Conservation (phyloP, 2,113 vertebrate genomes). For the Calidris pygmaea region DNA sequence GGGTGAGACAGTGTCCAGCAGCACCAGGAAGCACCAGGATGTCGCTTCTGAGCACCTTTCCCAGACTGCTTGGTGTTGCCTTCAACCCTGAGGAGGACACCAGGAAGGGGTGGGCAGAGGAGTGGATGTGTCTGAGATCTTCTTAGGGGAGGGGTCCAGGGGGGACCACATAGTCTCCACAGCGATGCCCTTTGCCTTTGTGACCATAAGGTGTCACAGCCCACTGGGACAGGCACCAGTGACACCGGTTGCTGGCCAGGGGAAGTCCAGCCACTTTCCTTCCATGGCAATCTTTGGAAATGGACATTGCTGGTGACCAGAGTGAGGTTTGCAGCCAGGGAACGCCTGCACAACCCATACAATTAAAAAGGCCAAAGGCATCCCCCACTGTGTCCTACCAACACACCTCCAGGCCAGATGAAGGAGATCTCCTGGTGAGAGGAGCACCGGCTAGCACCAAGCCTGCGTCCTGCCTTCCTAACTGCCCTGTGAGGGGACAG, state of each 20-base stretch:
- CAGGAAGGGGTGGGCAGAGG: neutral
- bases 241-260: neutral
- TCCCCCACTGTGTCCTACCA: neutral
- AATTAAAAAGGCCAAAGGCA: neutral
- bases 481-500: fast-evolving
- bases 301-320: fast-evolving
- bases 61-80: neutral
- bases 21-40: neutral
- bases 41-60: neutral
- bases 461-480: neutral
- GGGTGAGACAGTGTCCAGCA: fast-evolving
- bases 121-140: neutral
- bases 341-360: neutral
- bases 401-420: neutral
- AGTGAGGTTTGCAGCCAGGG: neutral
- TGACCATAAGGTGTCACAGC: neutral
- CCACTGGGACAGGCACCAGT: neutral
- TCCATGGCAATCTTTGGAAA: neutral
- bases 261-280: neutral
- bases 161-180: neutral
- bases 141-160: neutral
- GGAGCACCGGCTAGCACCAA: neutral
- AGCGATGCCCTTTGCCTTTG: neutral
- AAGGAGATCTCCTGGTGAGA: fast-evolving
- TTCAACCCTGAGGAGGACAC: neutral